phyloP scores from a whole-genome alignment of 1,140 invertebrate genomes.

The Cyphomyrmex costatus region DNA sequence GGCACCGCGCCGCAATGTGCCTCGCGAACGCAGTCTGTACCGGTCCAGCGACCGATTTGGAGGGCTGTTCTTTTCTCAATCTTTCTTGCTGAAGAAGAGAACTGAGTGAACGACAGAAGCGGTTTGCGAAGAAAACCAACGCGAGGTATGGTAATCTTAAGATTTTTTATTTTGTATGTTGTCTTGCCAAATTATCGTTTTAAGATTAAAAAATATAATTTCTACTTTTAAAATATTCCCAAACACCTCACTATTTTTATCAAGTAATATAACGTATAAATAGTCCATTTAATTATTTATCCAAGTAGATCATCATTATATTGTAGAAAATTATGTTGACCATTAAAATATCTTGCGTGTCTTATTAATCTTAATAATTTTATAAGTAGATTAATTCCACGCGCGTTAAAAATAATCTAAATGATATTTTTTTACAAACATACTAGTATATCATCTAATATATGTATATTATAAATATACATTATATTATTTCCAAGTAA shows the following conservation, averaged over 20 bases:
- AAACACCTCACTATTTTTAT: not conserved
- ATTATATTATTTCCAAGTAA: no score
- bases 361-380: not conserved
- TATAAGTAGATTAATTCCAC: not conserved
- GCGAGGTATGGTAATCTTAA: conserved; percentile 50
- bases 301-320: not conserved
- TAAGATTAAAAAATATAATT: not conserved
- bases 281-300: not conserved
- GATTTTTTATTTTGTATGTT: not conserved
- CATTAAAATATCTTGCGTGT: not conserved
- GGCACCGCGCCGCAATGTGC: not conserved
- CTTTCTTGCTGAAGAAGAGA: conserved; percentile 39
- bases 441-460: no score
- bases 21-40: conserved; percentile 75
- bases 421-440: not conserved
- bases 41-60: conserved; percentile 77
- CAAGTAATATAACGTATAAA: not conserved
- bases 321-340: not conserved
- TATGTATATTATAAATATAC: no score
- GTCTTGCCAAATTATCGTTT: not conserved
- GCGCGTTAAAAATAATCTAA: not conserved
- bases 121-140: conserved; percentile 8
- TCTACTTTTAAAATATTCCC: not conserved
- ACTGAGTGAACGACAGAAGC: conserved; percentile 18
- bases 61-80: conserved; percentile 62